Evolutionary conservation across 2,113 vertebrate genomes (phyloP), one percentile per base, ranked within the genome.

Genomic region (Poicephalus meyeri): DNA sequence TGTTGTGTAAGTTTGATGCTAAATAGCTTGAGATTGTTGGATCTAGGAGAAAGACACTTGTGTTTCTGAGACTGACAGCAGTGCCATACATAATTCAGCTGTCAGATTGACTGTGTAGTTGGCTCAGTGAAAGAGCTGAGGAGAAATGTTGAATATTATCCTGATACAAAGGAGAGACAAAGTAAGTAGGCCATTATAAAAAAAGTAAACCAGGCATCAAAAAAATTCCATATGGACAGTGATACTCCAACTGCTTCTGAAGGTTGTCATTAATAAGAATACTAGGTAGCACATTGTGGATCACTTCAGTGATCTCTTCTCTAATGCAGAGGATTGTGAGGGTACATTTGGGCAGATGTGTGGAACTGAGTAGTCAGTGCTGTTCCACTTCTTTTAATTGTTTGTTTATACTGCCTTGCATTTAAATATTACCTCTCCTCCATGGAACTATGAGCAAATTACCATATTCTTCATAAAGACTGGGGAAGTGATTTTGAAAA

Each of bases 31-130:
- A 91, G n/a, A 18, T 91, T 91, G n/a, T 52, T 84, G 77, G 25
- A 64, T 91, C 25, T 21, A 39, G 81, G 69, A 78, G 65, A 90
- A 83, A 83, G 69, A 37, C 56, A 16, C 86, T 78, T 72, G 46
- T 92, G 21, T 84, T 15, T 93, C 71, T 84, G 90, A 86, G 92
- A 49, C 56, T 91, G 95, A 93, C 77, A 84, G 77, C 80, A 80
- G 26, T 88, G 41, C 52, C 24, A 10, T 78, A 49, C 21, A 4
- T 81, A 95, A 76, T 69, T 92, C 80, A 92, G 69, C 69, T 92
- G 78, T 91, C 73, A 68, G 47, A 46, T 42, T 86, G 79, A 24
- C 61, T 55, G 29, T 55, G 47, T 50, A 42, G 42, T 16, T 84
- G 88, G 56, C 26, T 74, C 10, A 12, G 24, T 84, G 52, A 64